Evolutionary conservation across 1,140 invertebrate genomes (phyloP).

Genomic region (Gerris buenoi): DNA sequence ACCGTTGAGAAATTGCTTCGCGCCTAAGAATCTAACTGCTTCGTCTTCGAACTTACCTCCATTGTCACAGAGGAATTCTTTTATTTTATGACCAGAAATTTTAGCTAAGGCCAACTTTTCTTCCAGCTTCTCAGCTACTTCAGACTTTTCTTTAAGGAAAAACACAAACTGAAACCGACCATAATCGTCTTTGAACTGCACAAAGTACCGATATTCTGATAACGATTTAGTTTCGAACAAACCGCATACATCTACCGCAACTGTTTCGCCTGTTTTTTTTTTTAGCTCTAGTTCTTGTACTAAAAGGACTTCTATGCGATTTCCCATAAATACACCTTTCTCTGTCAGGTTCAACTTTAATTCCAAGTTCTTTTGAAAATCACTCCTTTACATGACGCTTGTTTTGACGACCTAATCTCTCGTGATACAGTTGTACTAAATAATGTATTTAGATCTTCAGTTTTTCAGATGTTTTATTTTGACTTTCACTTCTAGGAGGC

Average conservation of each 20-base stretch:
- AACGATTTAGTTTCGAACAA: background rate
- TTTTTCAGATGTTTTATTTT: background rate
- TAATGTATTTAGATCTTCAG: background rate
- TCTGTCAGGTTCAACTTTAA: background rate
- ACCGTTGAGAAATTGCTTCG: no score
- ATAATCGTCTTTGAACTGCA: background rate
- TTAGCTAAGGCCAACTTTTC: background rate
- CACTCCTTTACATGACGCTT: background rate
- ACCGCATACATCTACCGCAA: background rate
- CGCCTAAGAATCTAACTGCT: background rate
- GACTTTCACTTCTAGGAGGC: background rate
- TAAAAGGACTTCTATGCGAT: background rate
- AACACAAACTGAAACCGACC: background rate
- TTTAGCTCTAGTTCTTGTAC: background rate
- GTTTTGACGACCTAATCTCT: background rate
- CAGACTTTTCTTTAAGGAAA: background rate
- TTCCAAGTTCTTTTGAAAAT: background rate
- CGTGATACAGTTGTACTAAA: background rate
- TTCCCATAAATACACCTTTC: background rate
- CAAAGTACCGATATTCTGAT: background rate
- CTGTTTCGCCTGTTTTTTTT: background rate
- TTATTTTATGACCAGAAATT: background rate
- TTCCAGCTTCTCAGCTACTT: background rate
- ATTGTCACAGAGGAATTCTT: background rate
- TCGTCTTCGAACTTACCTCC: background rate